phyloP scores from a whole-genome alignment of 2,113 vertebrate species.

The Oncorhynchus mykiss region DNA sequence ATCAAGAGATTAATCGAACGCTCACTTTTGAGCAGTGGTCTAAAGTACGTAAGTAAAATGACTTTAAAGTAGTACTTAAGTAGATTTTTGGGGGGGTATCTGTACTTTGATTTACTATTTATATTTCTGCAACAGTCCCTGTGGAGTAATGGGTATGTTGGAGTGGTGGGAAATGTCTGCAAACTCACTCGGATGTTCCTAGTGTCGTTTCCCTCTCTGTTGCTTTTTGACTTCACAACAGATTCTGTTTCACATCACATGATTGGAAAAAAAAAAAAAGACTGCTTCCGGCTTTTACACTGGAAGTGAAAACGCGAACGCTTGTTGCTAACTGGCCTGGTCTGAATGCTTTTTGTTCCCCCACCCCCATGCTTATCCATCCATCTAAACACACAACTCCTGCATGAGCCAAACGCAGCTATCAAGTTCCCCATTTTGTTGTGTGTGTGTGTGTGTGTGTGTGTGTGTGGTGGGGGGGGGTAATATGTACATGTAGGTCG shows the following conservation, averaged over 20 bases:
- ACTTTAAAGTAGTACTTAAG: no score
- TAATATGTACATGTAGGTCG: no score
- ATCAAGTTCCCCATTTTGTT: slow-evolving; percentile 50
- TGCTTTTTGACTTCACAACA: slow-evolving; percentile 15
- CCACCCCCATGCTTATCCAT: background rate
- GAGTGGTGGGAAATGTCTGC: background rate
- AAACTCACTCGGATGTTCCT: background rate
- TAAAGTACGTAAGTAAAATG: no score
- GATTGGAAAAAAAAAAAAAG: background rate
- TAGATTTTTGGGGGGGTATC: no score
- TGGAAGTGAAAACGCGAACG: no score
- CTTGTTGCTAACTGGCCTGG: no score
- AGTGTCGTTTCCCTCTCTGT: background rate
- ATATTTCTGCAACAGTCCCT: background rate
- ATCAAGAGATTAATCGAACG: no score
- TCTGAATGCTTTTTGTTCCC: slow-evolving; percentile 43
- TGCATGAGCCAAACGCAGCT: slow-evolving; percentile 39
- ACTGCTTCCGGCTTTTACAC: no score
- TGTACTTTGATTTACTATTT: no score
- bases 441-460: slow-evolving; percentile 19
- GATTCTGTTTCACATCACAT: background rate
- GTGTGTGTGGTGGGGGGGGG: no score
- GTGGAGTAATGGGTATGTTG: background rate
- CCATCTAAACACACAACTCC: slow-evolving; percentile 19
- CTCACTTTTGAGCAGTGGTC: no score